Base-by-base conservation (phyloP, 1,140 invertebrate genomes). In the Polypedilum pembai region DNA sequence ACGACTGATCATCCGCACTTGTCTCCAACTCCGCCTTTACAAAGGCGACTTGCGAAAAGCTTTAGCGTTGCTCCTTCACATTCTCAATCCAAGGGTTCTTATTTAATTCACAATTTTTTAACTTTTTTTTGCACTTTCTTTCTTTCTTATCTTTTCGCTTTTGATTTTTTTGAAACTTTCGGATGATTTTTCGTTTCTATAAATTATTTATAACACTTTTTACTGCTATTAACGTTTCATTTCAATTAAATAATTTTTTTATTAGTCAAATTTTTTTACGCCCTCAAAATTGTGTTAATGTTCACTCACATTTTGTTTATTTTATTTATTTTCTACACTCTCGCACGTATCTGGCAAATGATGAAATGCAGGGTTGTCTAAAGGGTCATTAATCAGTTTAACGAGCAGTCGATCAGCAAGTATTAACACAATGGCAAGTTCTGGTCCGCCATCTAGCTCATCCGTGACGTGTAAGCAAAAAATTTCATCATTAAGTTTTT, bases 21-120 rank as follows among this genome's bases (percentile, higher is more conserved):
- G 75, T 89, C 89, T 75, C 88, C 88, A 77, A 93, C 92, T 76
- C 91, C 92, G 76, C 91, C 92, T 75, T 87, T 92, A 74, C 91
- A 92, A 82, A 87, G 92, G 77, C 87, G 92, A 78, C 87, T 94
- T 79, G 92, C 92, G 76, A 94, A 94, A 86, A 94, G 91, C 85
- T 94, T 94, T 87, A 93, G 91, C 84, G 91, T 93, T 78, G 87
- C 89, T 78, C 87, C 89, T 77, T 89, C 89, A 78, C 85, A 88
- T 77, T 85, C 73, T 41, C 80, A 63, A 79, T 69, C 65, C 8
- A 69, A 69, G 65, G 65, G 65, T 69, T 69, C 17, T 69, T 69
- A 69, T 69, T 8, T 2, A 73, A 18, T 73, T 18, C 33, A 73
- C 69, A 24, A 40, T 73, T 24, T 17, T 73, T 17, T 73, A 17